Conservation (phyloP, 2,888 invertebrate species). For the Ophion slaviceki region DNA sequence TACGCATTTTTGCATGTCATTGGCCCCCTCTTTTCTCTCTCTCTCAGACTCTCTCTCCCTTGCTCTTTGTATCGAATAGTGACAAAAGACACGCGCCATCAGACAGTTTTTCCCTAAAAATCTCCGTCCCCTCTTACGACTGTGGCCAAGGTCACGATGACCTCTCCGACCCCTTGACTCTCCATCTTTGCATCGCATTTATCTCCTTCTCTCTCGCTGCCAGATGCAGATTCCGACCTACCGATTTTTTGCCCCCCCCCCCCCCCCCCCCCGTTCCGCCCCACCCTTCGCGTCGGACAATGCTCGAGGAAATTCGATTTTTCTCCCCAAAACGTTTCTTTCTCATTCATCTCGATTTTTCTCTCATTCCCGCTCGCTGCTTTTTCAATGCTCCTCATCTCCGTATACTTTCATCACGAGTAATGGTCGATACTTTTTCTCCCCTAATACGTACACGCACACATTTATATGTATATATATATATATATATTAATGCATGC, state of each 20-base stretch:
- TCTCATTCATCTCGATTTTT: constrained; percentile 65
- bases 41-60: constrained; percentile 64
- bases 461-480: constrained; percentile 63
- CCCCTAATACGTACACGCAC: constrained; percentile 70
- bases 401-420: constrained; percentile 63
- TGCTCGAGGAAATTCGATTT: constrained; percentile 77
- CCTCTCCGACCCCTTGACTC: constrained; percentile 76
- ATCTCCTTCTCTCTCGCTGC: constrained; percentile 56
- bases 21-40: constrained; percentile 65
- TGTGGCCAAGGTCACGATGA: constrained; percentile 78
- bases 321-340: constrained; percentile 71
- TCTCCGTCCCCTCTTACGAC: constrained; percentile 68
- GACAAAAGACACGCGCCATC: constrained; percentile 56
- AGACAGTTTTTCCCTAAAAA: constrained; percentile 76
- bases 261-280: constrained; percentile 60
- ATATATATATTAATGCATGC: constrained; percentile 75
- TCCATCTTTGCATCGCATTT: constrained; percentile 45
- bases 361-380: constrained; percentile 59
- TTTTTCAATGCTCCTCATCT: constrained; percentile 57
- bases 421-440: constrained; percentile 78
- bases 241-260: constrained; percentile 59
- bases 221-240: constrained; percentile 72
- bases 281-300: constrained; percentile 71
- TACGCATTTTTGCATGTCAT: constrained; percentile 80
- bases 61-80: constrained; percentile 33